Percentiles rank a stretch among this genome's conserved stretches.
phyloP scores from a whole-genome alignment of 2,113 vertebrate genomes.

The Casuarius casuarius region DNA sequence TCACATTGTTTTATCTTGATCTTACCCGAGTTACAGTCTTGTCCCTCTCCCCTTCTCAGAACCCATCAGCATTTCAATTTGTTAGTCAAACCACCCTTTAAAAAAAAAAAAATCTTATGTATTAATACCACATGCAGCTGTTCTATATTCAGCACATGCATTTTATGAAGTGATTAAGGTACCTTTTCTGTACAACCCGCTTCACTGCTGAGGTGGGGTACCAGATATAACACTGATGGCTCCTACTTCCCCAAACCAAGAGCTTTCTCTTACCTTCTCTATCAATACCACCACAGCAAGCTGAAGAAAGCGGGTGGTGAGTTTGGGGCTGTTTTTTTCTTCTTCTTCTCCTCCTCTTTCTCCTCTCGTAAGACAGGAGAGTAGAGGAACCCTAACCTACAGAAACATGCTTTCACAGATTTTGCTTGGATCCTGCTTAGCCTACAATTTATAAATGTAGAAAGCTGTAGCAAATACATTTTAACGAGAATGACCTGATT shows the following conservation, averaged over 20 bases:
- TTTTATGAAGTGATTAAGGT: background rate
- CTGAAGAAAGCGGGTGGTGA: background rate
- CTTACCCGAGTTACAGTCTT: background rate
- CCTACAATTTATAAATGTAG: background rate
- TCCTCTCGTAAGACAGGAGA: background rate
- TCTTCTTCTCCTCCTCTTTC: background rate
- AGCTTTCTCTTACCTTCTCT: background rate
- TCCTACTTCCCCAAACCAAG: background rate
- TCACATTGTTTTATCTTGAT: background rate
- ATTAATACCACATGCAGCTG: background rate
- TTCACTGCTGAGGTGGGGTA: background rate
- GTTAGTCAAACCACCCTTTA: background rate
- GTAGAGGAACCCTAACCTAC: background rate
- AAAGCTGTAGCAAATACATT: background rate
- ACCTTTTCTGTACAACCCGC: background rate
- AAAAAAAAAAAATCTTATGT: background rate
- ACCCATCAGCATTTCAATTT: background rate
- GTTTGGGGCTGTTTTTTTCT: background rate
- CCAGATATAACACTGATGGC: accelerated
- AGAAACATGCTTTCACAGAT: background rate
- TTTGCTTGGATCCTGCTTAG: background rate
- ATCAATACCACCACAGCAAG: background rate
- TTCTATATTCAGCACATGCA: background rate
- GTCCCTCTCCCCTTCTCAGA: background rate
- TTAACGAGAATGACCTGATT: background rate